Percentiles rank a stretch among this genome's conserved stretches.
Conservation (phyloP, 1,140 invertebrate species). For the Drosophila prosaltans region DNA sequence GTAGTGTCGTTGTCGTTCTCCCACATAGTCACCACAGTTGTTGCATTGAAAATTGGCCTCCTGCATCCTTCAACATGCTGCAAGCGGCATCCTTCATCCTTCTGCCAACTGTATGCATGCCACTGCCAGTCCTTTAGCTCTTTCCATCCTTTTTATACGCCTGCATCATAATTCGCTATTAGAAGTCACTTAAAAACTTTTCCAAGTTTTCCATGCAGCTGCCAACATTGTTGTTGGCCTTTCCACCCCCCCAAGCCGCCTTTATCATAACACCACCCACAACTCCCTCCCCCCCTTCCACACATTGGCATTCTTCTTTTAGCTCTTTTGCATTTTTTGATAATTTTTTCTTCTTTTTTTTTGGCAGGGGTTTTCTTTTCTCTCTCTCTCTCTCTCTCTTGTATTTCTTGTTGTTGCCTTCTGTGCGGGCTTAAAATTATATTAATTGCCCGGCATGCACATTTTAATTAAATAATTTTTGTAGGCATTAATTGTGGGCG, state of each 20-base stretch:
- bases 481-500: constrained; percentile 45
- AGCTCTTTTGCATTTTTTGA: constrained; percentile 20
- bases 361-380: no score
- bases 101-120: not conserved
- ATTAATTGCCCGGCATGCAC: constrained; percentile 62
- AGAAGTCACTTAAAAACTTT: constrained; percentile 80
- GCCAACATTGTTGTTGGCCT: constrained; percentile 77
- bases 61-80: constrained; percentile 34
- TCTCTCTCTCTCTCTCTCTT: not conserved
- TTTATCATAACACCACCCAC: no score
- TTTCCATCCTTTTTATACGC: constrained; percentile 17
- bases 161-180: constrained; percentile 78
- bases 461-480: constrained; percentile 62
- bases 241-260: constrained; percentile 11
- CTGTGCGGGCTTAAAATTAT: constrained; percentile 47
- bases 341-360: not conserved
- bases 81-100: not conserved
- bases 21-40: constrained; percentile 38
- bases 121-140: constrained; percentile 15
- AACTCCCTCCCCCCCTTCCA: not conserved
- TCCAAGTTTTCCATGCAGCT: constrained; percentile 74
- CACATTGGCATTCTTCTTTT: not conserved
- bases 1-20: no score
- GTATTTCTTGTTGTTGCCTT: not conserved
- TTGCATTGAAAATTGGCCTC: constrained; percentile 63